A percentile compares a stretch with the other conserved stretches of the same genome.
Evolutionary conservation across 2,888 invertebrate genomes (phyloP).

Genomic region (Acrocera orbiculus): DNA sequence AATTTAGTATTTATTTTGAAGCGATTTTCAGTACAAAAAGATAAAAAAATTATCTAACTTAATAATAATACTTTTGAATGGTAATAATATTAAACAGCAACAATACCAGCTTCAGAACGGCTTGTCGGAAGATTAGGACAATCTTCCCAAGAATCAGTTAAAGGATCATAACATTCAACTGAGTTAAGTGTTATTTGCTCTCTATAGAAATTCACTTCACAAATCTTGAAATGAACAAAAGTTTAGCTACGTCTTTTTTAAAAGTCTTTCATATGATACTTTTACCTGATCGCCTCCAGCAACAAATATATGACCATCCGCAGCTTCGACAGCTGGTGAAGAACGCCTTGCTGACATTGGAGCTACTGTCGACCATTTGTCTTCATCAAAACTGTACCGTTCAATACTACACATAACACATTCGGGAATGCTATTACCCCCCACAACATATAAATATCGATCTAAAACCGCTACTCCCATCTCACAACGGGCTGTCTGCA

Average conservation of each 20-base stretch:
- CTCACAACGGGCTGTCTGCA: slow-evolving; percentile 70
- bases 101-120: slow-evolving; percentile 74
- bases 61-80: no score
- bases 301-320: slow-evolving; percentile 63
- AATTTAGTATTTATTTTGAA: no score
- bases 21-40: no score
- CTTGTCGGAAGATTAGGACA: slow-evolving; percentile 66
- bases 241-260: background rate
- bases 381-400: slow-evolving; percentile 37
- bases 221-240: slow-evolving; percentile 31
- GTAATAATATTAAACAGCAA: slow-evolving; percentile 57
- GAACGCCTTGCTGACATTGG: slow-evolving; percentile 58
- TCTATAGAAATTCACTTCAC: slow-evolving; percentile 65
- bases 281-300: slow-evolving; percentile 64
- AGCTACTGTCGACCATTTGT: slow-evolving; percentile 59
- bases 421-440: slow-evolving; percentile 67
- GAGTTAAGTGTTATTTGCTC: slow-evolving; percentile 68
- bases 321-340: slow-evolving; percentile 70
- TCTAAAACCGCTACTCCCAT: slow-evolving; percentile 78
- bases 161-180: slow-evolving; percentile 72
- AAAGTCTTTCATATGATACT: no score
- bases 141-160: slow-evolving; percentile 56
- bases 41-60: no score
- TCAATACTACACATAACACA: slow-evolving; percentile 65
- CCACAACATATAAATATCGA: slow-evolving; percentile 69